Conservation (phyloP, 2,797 vertebrate genomes). For the Eospalax fontanierii region DNA sequence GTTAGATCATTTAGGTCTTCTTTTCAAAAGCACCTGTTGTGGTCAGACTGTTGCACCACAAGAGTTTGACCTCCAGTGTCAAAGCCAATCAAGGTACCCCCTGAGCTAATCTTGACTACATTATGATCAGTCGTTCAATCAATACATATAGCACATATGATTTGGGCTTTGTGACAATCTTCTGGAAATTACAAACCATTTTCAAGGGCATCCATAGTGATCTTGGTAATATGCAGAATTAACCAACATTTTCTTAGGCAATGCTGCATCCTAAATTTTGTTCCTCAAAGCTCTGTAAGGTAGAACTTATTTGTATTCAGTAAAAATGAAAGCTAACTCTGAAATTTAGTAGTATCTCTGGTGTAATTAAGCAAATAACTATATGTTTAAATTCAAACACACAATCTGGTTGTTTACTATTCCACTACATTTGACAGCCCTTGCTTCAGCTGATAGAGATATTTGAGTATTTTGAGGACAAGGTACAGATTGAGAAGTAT, state of each 20-base stretch:
- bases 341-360: not conserved
- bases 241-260: not conserved
- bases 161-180: not conserved
- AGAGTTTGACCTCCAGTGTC: not conserved
- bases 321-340: constrained; percentile 34
- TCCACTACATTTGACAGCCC: not conserved
- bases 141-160: not conserved
- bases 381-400: not conserved
- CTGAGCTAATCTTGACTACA: not conserved
- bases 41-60: not conserved
- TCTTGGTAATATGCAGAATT: not conserved
- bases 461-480: not conserved
- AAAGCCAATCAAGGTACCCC: not conserved
- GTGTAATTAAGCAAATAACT: not conserved
- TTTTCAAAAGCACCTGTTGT: not conserved
- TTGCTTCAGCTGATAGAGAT: not conserved
- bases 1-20: not conserved
- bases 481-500: not conserved
- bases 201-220: not conserved
- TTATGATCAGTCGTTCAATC: not conserved
- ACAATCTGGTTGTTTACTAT: not conserved
- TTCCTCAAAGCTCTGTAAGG: not conserved
- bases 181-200: not conserved
- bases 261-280: not conserved
- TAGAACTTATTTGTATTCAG: not conserved